These are phyloP conservation scores for Danio aesculapii DNA, from an alignment of 2,797 vertebrate genomes.

Conservation along the genomic window DNA sequence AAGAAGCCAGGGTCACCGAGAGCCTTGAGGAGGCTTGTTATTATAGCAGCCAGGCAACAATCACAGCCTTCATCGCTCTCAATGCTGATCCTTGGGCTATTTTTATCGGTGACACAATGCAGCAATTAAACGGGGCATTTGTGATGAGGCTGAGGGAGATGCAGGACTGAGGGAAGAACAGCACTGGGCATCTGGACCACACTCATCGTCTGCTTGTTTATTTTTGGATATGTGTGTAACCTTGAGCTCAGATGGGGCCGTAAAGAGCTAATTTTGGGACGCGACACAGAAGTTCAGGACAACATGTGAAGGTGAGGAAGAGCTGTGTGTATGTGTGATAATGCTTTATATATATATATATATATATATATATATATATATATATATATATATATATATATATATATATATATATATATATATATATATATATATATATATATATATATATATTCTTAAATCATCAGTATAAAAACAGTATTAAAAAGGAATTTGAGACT, in stretches of 20 bases:
- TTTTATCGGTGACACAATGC: constrained; percentile 17
- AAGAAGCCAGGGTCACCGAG: neutral
- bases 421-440: too few relatives aligned
- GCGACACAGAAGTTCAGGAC: constrained; percentile 1
- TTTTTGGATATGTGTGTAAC: constrained; percentile 17
- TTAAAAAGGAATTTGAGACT: too few relatives aligned
- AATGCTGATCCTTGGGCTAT: constrained; percentile 21
- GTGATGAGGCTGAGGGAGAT: constrained; percentile 28
- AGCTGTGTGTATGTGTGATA: neutral
- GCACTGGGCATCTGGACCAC: constrained; percentile 9
- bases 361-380: too few relatives aligned
- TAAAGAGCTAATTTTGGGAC: constrained; percentile 23
- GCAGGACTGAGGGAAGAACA: constrained; percentile 21
- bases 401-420: too few relatives aligned
- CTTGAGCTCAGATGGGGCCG: constrained; percentile 35
- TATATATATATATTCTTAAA: too few relatives aligned
- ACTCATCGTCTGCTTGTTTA: neutral
- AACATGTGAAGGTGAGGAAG: constrained; percentile 54
- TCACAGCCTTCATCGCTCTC: constrained; percentile 19
- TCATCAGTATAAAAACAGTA: too few relatives aligned
- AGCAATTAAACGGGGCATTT: constrained; percentile 21
- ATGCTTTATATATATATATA: too few relatives aligned
- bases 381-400: too few relatives aligned
- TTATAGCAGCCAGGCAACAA: constrained; percentile 38
- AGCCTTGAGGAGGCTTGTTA: neutral